Percentiles rank a stretch among this genome's conserved stretches.
Evolutionary conservation across 2,797 vertebrate genomes (phyloP).

Genomic region (Enteromius argenteus): DNA sequence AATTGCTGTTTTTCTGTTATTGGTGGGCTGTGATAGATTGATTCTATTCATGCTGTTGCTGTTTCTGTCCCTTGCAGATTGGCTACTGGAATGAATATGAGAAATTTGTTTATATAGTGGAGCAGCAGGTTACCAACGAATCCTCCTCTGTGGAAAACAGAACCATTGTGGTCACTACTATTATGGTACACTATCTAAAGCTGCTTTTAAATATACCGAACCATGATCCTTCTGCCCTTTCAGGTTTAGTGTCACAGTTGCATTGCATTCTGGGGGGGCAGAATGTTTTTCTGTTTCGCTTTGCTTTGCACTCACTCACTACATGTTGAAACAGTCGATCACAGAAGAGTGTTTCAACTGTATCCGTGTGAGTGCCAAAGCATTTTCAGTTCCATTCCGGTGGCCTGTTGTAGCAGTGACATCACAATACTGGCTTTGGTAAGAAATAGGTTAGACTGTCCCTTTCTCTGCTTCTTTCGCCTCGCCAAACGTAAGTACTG

Average conservation of each 20-base stretch:
- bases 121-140: constrained; percentile 85
- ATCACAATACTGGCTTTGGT: constrained; percentile 86
- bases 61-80: constrained; percentile 83
- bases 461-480: constrained; percentile 45
- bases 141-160: constrained; percentile 87
- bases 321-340: constrained; percentile 85
- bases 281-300: constrained; percentile 79
- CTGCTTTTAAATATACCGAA: constrained; percentile 79
- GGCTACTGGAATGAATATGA: constrained; percentile 92
- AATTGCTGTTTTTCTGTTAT: constrained; percentile 15
- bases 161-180: constrained; percentile 91
- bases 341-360: constrained; percentile 84
- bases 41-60: constrained; percentile 63
- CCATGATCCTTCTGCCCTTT: constrained; percentile 81
- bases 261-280: constrained; percentile 84
- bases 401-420: constrained; percentile 87
- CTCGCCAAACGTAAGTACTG: constrained; percentile 81
- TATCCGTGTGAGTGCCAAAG: constrained; percentile 86
- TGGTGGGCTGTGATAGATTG: constrained; percentile 4
- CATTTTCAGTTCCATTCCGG: constrained; percentile 80
- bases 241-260: constrained; percentile 83
- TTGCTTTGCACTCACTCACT: constrained; percentile 86
- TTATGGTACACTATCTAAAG: constrained; percentile 85
- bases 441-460: constrained; percentile 65
- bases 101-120: constrained; percentile 91